phyloP scores from a whole-genome alignment of 2,888 invertebrate species.

The Apodemia zela region DNA sequence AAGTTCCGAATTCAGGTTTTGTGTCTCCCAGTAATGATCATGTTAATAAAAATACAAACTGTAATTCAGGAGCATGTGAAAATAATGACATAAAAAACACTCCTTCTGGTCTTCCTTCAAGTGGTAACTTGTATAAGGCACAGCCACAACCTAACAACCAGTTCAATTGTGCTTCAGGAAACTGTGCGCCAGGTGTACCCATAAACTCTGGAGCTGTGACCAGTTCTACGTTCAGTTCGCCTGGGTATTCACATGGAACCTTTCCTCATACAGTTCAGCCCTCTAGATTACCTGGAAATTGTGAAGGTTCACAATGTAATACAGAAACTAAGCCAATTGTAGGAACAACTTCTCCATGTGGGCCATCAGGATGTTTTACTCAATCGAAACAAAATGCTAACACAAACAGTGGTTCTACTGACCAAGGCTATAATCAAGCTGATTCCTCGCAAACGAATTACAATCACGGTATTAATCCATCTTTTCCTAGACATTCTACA shows the following conservation, averaged over 20 bases:
- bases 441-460: not conserved
- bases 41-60: conserved; percentile 25
- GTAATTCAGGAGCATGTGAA: conserved; percentile 30
- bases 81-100: conserved; percentile 17
- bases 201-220: conserved; percentile 3
- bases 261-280: conserved; percentile 18
- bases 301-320: conserved; percentile 18
- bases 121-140: conserved; percentile 1
- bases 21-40: conserved; percentile 21
- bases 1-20: conserved; percentile 38
- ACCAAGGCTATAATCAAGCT: not conserved
- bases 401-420: not conserved
- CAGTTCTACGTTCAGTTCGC: conserved; percentile 16
- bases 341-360: conserved; percentile 13
- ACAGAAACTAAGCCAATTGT: not conserved
- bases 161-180: conserved; percentile 28
- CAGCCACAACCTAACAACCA: not conserved
- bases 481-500: not conserved
- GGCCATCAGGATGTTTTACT: conserved; percentile 12
- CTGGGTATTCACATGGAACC: conserved; percentile 28
- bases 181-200: conserved; percentile 29
- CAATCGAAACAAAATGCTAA: conserved; percentile 5
- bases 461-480: not conserved
- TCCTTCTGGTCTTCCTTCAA: not conserved
- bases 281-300: conserved; percentile 4